Percentiles rank a stretch among this genome's conserved stretches.
Evolutionary conservation across 2,888 invertebrate species (phyloP).

Genomic region (Antheraea assamensis): DNA sequence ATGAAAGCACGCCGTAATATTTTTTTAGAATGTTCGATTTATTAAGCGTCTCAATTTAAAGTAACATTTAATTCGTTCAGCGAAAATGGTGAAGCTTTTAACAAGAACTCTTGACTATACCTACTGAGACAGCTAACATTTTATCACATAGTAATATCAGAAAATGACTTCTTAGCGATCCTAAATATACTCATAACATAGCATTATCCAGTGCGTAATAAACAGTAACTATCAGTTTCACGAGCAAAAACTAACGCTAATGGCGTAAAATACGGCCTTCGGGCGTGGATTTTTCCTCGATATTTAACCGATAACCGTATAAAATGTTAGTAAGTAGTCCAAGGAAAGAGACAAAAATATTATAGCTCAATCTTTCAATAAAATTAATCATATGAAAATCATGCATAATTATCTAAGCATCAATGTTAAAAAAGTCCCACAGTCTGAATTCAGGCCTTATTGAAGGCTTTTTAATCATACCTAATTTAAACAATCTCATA

Average conservation of each 20-base stretch:
- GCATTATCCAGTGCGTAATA: slow-evolving; percentile 16
- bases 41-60: not conserved
- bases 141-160: not conserved
- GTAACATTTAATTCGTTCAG: not conserved
- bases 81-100: not conserved
- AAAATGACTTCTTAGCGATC: slow-evolving; percentile 12
- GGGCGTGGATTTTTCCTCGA: not conserved
- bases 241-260: slow-evolving; percentile 20
- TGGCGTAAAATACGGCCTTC: slow-evolving; percentile 20
- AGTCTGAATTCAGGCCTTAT: not conserved
- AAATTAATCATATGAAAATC: not conserved
- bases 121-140: not conserved
- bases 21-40: not conserved
- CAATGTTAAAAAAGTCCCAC: not conserved
- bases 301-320: not conserved
- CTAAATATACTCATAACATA: slow-evolving; percentile 1
- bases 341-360: not conserved
- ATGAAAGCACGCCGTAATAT: not conserved
- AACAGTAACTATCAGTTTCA: slow-evolving; percentile 20
- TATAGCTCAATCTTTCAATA: not conserved
- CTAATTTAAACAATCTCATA: too few relatives aligned
- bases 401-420: not conserved
- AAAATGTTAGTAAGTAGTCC: not conserved
- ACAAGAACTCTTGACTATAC: not conserved
- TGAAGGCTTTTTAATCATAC: too few relatives aligned